Percentiles rank a stretch among this genome's conserved stretches.
phyloP scores from a whole-genome alignment of 2,888 invertebrate genomes.

The Flabesymbios commensalis region DNA sequence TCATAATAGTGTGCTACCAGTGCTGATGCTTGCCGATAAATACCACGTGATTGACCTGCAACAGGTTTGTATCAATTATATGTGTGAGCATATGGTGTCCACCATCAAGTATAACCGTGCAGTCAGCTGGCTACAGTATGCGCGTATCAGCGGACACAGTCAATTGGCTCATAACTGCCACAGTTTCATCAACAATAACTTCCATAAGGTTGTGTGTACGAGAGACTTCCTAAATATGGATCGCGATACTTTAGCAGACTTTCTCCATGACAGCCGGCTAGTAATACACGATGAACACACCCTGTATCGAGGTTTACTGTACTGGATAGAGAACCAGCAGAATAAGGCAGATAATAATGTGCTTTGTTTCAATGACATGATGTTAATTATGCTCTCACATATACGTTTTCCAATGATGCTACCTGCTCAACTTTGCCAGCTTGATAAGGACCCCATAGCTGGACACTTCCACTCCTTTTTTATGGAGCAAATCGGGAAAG shows the following conservation, averaged over 20 bases:
- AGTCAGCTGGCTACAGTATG: slow-evolving; percentile 90
- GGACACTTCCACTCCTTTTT: slow-evolving; percentile 84
- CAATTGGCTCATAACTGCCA: slow-evolving; percentile 65
- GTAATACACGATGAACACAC: slow-evolving; percentile 88
- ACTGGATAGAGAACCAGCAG: slow-evolving; percentile 79
- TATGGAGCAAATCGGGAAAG: slow-evolving; percentile 74
- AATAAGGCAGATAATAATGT: slow-evolving; percentile 59
- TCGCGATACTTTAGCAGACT: slow-evolving; percentile 74
- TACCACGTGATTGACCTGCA: slow-evolving; percentile 92
- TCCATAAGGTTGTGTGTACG: slow-evolving; percentile 79
- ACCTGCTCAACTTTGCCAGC: slow-evolving; percentile 80
- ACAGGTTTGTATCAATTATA: slow-evolving; percentile 80
- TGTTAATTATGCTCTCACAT: slow-evolving; percentile 76
- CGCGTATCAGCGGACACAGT: slow-evolving; percentile 79
- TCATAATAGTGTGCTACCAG: slow-evolving; percentile 81
- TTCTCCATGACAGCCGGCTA: slow-evolving; percentile 77
- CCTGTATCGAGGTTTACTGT: slow-evolving; percentile 75
- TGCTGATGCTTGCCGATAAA: slow-evolving; percentile 88
- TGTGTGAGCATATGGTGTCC: slow-evolving; percentile 83
- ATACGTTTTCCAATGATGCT: slow-evolving; percentile 94
- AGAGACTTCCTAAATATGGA: slow-evolving; percentile 82
- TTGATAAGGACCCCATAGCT: slow-evolving; percentile 78
- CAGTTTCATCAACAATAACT: slow-evolving; percentile 79
- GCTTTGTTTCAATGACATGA: slow-evolving; percentile 70
- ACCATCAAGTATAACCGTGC: slow-evolving; percentile 81